A percentile compares a stretch with the other conserved stretches of the same genome.
These are phyloP conservation scores for Carabus problematicus DNA, from an alignment of 2,888 invertebrate genomes.

Conservation along the genomic window DNA sequence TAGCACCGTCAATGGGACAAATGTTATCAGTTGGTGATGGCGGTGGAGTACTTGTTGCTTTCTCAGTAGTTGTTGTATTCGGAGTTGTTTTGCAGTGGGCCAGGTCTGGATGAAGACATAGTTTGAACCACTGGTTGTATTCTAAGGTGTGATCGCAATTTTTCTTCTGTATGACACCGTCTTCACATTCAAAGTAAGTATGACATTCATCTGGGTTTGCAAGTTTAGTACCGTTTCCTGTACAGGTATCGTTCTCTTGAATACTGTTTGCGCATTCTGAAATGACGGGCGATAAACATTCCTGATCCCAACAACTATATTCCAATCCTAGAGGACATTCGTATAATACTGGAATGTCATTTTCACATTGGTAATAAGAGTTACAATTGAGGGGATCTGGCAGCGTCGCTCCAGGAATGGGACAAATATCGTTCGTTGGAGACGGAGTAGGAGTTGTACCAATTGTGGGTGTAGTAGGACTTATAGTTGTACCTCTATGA, in stretches of 20 bases:
- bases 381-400: neutral
- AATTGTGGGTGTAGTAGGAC: slow-evolving; percentile 3
- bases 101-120: neutral
- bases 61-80: neutral
- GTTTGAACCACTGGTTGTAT: neutral
- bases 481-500: slow-evolving; percentile 1
- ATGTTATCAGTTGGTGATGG: neutral
- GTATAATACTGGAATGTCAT: neutral
- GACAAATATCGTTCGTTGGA: neutral
- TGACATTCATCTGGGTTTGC: neutral
- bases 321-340: neutral
- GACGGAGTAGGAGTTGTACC: slow-evolving; percentile 8
- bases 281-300: neutral
- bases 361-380: neutral
- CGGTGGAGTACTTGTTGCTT: neutral
- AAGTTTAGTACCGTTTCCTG: neutral
- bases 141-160: neutral
- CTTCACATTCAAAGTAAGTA: neutral
- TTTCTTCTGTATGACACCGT: neutral
- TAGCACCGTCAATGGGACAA: slow-evolving; percentile 7
- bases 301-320: slow-evolving; percentile 17
- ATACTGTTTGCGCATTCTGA: neutral
- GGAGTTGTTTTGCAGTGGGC: neutral
- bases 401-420: neutral
- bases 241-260: neutral